Percentiles rank a stretch among this genome's conserved stretches.
phyloP scores from a whole-genome alignment of 2,113 vertebrate species.

The Ia io region DNA sequence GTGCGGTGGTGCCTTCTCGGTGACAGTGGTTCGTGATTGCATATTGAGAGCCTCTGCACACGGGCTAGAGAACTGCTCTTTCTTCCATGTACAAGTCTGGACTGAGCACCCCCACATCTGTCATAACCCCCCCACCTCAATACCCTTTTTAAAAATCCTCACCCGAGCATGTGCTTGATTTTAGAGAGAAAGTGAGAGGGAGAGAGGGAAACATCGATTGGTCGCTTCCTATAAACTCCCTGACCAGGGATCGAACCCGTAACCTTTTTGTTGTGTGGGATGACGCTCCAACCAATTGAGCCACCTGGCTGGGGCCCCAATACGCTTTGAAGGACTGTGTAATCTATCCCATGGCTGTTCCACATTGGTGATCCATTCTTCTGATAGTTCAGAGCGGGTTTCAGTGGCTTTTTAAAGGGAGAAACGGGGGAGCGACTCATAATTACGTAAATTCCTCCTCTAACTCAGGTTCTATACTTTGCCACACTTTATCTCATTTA shows the following conservation, averaged over 20 bases:
- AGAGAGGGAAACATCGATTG: too few species aligned
- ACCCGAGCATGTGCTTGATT: too few species aligned
- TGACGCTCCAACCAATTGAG: too few species aligned
- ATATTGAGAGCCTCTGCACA: background rate
- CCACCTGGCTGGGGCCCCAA: too few species aligned
- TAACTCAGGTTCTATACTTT: background rate
- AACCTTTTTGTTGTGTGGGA: too few species aligned
- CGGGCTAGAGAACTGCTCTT: background rate
- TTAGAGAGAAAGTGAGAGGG: too few species aligned
- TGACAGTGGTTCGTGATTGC: background rate
- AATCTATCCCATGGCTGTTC: rapidly evolving
- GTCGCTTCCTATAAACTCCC: too few species aligned
- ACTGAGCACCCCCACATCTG: background rate
- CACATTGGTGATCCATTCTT: background rate
- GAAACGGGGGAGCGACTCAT: background rate
- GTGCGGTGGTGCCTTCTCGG: background rate
- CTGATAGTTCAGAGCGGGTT: background rate
- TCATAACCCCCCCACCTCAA: background rate
- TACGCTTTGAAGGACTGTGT: background rate
- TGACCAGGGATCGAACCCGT: too few species aligned
- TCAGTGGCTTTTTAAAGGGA: background rate
- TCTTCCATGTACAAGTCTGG: background rate
- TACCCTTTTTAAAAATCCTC: too few species aligned
- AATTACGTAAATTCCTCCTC: background rate
- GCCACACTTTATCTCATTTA: background rate